Conservation (phyloP, 2,797 vertebrate genomes). For the Sitta carolinensis region DNA sequence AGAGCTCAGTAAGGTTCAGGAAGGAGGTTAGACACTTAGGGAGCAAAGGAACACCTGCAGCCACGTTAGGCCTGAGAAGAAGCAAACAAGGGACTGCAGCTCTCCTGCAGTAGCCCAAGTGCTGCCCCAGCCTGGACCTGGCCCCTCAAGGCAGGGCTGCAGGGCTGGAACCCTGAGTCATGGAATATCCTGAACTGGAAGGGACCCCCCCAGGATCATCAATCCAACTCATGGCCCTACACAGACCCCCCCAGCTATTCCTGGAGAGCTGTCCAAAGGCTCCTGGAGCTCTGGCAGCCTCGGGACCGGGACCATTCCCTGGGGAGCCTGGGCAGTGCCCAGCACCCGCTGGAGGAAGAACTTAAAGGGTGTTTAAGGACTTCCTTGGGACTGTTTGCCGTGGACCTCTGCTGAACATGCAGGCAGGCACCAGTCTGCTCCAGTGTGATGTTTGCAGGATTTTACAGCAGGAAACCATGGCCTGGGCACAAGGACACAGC, state of each 20-base stretch:
- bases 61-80: background rate
- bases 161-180: background rate
- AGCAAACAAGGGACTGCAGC: background rate
- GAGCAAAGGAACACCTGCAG: background rate
- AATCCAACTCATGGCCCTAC: background rate
- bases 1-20: background rate
- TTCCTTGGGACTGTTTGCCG: background rate
- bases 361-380: background rate
- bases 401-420: background rate
- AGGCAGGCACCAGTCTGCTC: background rate
- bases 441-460: background rate
- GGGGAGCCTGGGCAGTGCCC: background rate
- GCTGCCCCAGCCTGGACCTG: background rate
- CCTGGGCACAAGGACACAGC: background rate
- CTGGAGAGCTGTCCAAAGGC: accelerated
- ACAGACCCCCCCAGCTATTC: background rate
- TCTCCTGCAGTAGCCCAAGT: background rate
- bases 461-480: background rate
- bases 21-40: background rate
- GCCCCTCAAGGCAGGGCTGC: background rate
- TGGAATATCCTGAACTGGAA: background rate
- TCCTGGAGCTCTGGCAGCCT: background rate
- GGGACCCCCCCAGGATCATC: background rate
- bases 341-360: background rate
- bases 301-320: accelerated